Conservation (phyloP, 2,888 invertebrate genomes). For the Luperina nickerlii region DNA sequence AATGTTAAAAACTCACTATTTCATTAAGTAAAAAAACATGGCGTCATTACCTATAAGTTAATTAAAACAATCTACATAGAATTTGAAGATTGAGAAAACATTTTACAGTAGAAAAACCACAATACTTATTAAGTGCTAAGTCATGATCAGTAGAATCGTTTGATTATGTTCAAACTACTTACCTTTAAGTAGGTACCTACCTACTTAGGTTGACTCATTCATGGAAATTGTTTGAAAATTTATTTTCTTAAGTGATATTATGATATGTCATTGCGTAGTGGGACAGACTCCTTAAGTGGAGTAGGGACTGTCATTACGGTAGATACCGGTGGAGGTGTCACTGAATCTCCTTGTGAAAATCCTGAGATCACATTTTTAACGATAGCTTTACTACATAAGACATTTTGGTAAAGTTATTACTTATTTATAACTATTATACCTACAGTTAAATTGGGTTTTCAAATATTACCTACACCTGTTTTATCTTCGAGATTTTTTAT, state of each 20-base stretch:
- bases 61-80: slow-evolving; percentile 29
- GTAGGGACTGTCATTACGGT: neutral
- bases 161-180: slow-evolving; percentile 12
- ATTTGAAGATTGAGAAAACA: slow-evolving; percentile 10
- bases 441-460: neutral
- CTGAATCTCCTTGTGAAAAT: neutral
- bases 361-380: neutral
- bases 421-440: neutral
- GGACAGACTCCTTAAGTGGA: neutral
- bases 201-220: slow-evolving; percentile 20
- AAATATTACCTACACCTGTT: neutral
- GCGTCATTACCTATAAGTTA: slow-evolving; percentile 23
- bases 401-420: neutral
- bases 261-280: neutral
- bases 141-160: slow-evolving; percentile 40
- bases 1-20: neutral
- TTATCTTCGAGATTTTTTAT: neutral
- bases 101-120: slow-evolving; percentile 51
- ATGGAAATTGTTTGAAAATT: neutral
- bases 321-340: neutral
- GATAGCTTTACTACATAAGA: neutral
- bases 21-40: neutral
- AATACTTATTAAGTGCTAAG: slow-evolving; percentile 5
- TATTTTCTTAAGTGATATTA: neutral
- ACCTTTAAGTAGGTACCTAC: neutral